Percentiles rank a stretch among this genome's conserved stretches.
Conservation (phyloP, 2,113 vertebrate genomes). For the Triplophysa dalaica region DNA sequence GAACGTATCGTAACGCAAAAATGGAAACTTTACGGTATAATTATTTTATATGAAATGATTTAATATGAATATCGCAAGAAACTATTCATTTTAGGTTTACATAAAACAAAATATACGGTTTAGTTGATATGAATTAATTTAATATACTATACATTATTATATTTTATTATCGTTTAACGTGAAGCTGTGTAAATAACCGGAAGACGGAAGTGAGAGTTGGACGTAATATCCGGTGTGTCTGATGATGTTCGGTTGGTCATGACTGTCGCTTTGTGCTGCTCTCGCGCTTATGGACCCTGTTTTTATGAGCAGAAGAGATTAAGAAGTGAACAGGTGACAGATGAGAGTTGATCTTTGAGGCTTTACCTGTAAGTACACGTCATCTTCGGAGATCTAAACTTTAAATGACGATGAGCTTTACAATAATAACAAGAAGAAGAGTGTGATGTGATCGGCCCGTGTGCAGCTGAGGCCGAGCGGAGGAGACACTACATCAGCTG, state of each 20-base stretch:
- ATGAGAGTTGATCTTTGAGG: constrained; percentile 48
- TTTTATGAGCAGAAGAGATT: constrained; percentile 32
- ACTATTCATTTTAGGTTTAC: no score
- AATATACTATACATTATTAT: no score
- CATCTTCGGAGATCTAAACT: neutral
- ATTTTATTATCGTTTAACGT: no score
- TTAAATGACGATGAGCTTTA: neutral
- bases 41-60: no score
- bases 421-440: neutral
- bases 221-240: constrained; percentile 20
- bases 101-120: no score
- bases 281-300: constrained; percentile 43
- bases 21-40: no score
- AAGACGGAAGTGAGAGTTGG: constrained; percentile 39
- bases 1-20: no score
- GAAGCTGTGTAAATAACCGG: neutral
- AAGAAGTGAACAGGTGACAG: constrained; percentile 38
- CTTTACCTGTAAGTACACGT: constrained; percentile 49
- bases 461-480: constrained; percentile 21
- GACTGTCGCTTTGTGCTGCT: constrained; percentile 53
- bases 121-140: no score
- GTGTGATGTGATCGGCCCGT: constrained; percentile 18
- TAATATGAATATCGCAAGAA: no score
- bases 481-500: constrained; percentile 14
- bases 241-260: constrained; percentile 45